phyloP scores from a whole-genome alignment of 2,113 vertebrate genomes.

The Serilophus lunatus region DNA sequence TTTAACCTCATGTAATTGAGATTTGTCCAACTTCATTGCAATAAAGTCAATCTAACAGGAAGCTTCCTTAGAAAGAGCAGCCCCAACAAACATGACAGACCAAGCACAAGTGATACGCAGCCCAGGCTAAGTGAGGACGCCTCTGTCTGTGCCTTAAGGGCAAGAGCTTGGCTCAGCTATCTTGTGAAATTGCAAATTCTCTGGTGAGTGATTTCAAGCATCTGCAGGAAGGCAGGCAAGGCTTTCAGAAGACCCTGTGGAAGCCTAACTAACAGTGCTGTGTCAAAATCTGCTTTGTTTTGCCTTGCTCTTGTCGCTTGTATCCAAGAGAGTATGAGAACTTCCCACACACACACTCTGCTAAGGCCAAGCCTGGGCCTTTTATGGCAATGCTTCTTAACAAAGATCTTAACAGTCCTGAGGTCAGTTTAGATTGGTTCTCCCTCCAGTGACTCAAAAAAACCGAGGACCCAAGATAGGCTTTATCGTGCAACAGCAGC shows the following conservation, averaged over 20 bases:
- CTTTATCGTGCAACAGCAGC: background rate
- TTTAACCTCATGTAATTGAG: background rate
- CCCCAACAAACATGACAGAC: background rate
- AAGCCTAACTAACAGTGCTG: background rate
- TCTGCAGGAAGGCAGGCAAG: background rate
- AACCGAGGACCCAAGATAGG: background rate
- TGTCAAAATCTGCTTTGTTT: background rate
- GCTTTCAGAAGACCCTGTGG: background rate
- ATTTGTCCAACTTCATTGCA: background rate
- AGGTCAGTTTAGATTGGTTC: background rate
- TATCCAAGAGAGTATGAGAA: background rate
- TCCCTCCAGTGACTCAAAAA: background rate
- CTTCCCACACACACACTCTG: no score
- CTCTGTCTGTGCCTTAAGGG: background rate
- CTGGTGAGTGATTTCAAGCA: background rate
- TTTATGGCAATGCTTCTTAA: background rate
- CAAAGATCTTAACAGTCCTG: background rate
- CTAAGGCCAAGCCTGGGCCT: background rate
- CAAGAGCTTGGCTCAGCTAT: background rate
- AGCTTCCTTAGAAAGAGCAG: background rate
- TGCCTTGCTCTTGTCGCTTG: background rate
- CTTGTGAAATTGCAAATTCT: background rate
- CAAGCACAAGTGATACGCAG: background rate
- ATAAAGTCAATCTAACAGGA: background rate
- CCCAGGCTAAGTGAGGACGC: rapidly evolving